Evolutionary conservation across 2,888 invertebrate species (phyloP).

Genomic region (Hirtodrosophila confusa): DNA sequence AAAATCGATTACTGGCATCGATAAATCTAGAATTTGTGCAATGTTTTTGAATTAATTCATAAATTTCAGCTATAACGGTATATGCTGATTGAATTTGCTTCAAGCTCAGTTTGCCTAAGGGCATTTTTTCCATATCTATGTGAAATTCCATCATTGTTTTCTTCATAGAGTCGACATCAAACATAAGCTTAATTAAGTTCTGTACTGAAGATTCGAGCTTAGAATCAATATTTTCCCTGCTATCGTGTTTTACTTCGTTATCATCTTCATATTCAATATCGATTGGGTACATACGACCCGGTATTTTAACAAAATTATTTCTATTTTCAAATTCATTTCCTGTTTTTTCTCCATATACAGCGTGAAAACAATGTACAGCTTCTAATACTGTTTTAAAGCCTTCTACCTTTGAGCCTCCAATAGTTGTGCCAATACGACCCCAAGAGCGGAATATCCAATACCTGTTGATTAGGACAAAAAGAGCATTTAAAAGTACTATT

Average conservation of each 20-base stretch:
- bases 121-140: slow-evolving; percentile 98
- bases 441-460: slow-evolving; percentile 95
- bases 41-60: slow-evolving; percentile 86
- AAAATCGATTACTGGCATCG: slow-evolving; percentile 96
- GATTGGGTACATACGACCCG: slow-evolving; percentile 88
- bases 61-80: slow-evolving; percentile 89
- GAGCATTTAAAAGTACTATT: slow-evolving; percentile 11
- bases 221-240: slow-evolving; percentile 84
- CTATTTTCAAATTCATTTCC: slow-evolving; percentile 91
- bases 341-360: slow-evolving; percentile 90
- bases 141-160: slow-evolving; percentile 97
- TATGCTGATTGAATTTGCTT: slow-evolving; percentile 95
- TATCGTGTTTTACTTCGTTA: slow-evolving; percentile 77
- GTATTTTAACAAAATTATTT: slow-evolving; percentile 88
- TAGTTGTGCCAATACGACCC: slow-evolving; percentile 98
- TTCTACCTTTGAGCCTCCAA: slow-evolving; percentile 90
- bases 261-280: slow-evolving; percentile 94
- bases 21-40: slow-evolving; percentile 86
- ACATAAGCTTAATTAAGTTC: slow-evolving; percentile 92
- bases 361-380: slow-evolving; percentile 88
- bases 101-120: slow-evolving; percentile 96
- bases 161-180: slow-evolving; percentile 96
- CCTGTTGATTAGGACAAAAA: slow-evolving; percentile 76
- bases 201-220: slow-evolving; percentile 91
- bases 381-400: slow-evolving; percentile 84